Conservation (phyloP, 1,140 invertebrate genomes). For the Drosophila eugracilis region DNA sequence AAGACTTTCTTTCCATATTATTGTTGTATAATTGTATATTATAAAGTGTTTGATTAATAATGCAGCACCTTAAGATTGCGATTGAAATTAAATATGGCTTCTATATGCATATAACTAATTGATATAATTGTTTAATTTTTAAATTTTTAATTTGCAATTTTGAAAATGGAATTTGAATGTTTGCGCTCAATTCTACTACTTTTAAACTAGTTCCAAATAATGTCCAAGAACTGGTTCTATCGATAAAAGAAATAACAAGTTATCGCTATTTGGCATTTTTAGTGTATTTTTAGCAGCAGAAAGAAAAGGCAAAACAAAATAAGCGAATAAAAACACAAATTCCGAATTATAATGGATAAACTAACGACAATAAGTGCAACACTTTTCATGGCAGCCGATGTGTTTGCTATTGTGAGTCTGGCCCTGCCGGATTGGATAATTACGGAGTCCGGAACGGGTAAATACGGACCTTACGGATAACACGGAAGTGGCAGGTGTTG, state of each 20-base stretch:
- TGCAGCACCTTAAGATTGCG: too few species aligned
- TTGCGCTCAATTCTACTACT: neutral
- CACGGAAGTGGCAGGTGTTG: neutral
- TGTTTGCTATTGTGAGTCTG: constrained; percentile 96
- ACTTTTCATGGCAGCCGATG: constrained; percentile 95
- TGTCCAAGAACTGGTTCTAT: constrained; percentile 1
- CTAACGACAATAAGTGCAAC: constrained; percentile 96
- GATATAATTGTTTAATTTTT: too few species aligned
- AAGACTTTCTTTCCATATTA: too few species aligned
- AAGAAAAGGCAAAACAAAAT: constrained; percentile 24
- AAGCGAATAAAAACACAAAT: constrained; percentile 15
- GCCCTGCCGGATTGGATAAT: constrained; percentile 98
- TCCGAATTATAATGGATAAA: constrained; percentile 90
- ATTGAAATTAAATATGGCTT: too few species aligned
- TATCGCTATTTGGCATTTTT: constrained; percentile 5
- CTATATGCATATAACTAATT: too few species aligned
- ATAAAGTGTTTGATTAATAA: too few species aligned
- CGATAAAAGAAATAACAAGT: neutral
- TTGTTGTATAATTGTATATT: too few species aligned
- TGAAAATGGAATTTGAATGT: neutral
- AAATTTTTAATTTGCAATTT: too few species aligned
- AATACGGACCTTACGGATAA: constrained; percentile 88
- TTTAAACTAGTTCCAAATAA: neutral
- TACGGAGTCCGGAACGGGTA: constrained; percentile 91
- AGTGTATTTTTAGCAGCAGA: neutral